A percentile compares a stretch with the other conserved stretches of the same genome.
Evolutionary conservation across 2,797 vertebrate genomes (phyloP).

Genomic region (Kryptolebias ocellatus): DNA sequence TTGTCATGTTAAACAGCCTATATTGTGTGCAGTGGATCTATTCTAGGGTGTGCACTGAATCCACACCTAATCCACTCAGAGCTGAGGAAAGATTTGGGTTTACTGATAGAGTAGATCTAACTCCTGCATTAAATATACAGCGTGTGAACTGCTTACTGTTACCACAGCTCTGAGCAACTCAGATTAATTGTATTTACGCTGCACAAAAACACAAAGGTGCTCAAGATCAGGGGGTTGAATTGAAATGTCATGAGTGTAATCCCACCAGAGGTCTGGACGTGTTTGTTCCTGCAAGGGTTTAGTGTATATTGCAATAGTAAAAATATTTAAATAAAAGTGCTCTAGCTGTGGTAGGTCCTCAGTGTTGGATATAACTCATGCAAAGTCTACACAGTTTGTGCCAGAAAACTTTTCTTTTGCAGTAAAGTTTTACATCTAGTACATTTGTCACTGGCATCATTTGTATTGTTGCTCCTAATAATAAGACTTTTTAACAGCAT

Average conservation of each 20-base stretch:
- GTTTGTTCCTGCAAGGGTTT: constrained; percentile 20
- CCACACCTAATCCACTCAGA: constrained; percentile 59
- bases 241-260: constrained; percentile 42
- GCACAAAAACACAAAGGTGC: background rate
- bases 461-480: too few species aligned
- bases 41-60: constrained; percentile 31
- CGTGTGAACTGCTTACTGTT: background rate
- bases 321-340: constrained; percentile 29
- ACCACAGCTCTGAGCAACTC: background rate
- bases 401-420: background rate
- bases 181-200: constrained; percentile 6
- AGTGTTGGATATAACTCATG: background rate
- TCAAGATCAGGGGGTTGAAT: background rate
- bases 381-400: background rate
- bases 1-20: constrained; percentile 59
- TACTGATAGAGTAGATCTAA: constrained; percentile 31
- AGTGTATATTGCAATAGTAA: constrained; percentile 30
- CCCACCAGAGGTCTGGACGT: constrained; percentile 7
- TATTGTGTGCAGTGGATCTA: constrained; percentile 44
- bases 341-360: constrained; percentile 4
- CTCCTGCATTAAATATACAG: constrained; percentile 3
- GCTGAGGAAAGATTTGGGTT: constrained; percentile 30
- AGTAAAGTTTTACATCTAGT: background rate
- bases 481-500: too few species aligned
- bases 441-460: too few species aligned